Evolutionary conservation across 2,888 invertebrate species (phyloP), one percentile per base, ranked within the genome.

Genomic region (Mesochorus sp.): DNA sequence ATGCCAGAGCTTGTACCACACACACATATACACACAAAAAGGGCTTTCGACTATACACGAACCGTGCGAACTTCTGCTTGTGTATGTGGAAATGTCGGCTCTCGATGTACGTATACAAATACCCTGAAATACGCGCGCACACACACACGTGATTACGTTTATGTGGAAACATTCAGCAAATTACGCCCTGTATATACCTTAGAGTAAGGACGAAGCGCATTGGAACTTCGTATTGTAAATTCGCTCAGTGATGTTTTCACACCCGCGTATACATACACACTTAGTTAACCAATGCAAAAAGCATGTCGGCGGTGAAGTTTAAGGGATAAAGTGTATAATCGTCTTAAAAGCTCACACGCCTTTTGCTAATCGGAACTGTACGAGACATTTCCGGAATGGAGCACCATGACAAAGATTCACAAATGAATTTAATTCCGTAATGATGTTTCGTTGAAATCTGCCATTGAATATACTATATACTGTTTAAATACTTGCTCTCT

Each of bases 351-450:
- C 12, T 24, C 24, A 17, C 31, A 51, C 70, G 70, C 55, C 55
- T 47, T 68, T 47, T 44, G 44, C 57, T 76, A 71, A 71, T 51
- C 37, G 8, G 39, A 70, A 62, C 64, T n/a, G n/a, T 62, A 57
- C 70, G 44, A 57, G 51, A 59, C 57, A 76, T 71, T 47, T 64
- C 70, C 64, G 39, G 34, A 71, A n/a, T n/a, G n/a, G n/a, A n/a
- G n/a, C n/a, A n/a, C n/a, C n/a, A n/a, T n/a, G n/a, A n/a, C n/a
- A n/a, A n/a, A n/a, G n/a, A n/a, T n/a, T n/a, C n/a, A n/a, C n/a
- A n/a, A n/a, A n/a, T n/a, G n/a, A n/a, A n/a, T n/a, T n/a, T n/a
- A n/a, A n/a, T n/a, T n/a, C n/a, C n/a, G n/a, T n/a, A n/a, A n/a
- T n/a, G n/a, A n/a, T n/a, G n/a, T n/a, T n/a, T n/a, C n/a, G n/a